Percentiles rank a stretch among this genome's conserved stretches.
Conservation (phyloP, 2,888 invertebrate genomes). For the Aporophyla nigra region DNA sequence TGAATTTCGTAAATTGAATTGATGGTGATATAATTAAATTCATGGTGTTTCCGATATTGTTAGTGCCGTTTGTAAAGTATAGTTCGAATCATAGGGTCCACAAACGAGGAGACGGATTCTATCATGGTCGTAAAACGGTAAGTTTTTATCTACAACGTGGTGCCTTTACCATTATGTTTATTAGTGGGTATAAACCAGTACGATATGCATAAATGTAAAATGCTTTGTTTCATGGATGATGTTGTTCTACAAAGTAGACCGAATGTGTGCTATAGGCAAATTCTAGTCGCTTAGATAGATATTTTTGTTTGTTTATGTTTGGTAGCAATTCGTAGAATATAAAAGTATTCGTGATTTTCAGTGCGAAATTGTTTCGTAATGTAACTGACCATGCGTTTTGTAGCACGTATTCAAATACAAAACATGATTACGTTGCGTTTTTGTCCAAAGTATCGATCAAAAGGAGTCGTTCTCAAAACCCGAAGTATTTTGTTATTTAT, state of each 20-base stretch:
- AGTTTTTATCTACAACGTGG: constrained; percentile 76
- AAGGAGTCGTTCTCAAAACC: constrained; percentile 5
- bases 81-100: constrained; percentile 91
- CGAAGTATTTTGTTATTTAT: constrained; percentile 7
- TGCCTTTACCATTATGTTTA: constrained; percentile 38
- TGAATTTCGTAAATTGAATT: constrained; percentile 86
- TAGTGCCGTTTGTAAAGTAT: constrained; percentile 87
- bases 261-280: constrained; percentile 43
- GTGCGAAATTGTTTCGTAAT: constrained; percentile 28
- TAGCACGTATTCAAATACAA: constrained; percentile 53
- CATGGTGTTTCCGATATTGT: constrained; percentile 88
- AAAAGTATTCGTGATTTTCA: constrained; percentile 30
- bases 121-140: constrained; percentile 91
- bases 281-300: constrained; percentile 51
- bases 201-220: constrained; percentile 17
- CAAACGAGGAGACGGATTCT: constrained; percentile 90
- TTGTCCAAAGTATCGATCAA: constrained; percentile 67
- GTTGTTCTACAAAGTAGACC: constrained; percentile 46
- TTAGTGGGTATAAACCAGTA: constrained; percentile 15
- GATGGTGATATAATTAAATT: constrained; percentile 87
- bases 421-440: constrained; percentile 52
- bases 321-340: constrained; percentile 49
- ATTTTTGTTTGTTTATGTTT: constrained; percentile 73
- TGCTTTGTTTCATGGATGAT: constrained; percentile 68
- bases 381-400: constrained; percentile 50